Percentiles rank a stretch among this genome's conserved stretches.
Evolutionary conservation across 2,797 vertebrate species (phyloP).

Genomic region (Acrocephalus scirpaceus): DNA sequence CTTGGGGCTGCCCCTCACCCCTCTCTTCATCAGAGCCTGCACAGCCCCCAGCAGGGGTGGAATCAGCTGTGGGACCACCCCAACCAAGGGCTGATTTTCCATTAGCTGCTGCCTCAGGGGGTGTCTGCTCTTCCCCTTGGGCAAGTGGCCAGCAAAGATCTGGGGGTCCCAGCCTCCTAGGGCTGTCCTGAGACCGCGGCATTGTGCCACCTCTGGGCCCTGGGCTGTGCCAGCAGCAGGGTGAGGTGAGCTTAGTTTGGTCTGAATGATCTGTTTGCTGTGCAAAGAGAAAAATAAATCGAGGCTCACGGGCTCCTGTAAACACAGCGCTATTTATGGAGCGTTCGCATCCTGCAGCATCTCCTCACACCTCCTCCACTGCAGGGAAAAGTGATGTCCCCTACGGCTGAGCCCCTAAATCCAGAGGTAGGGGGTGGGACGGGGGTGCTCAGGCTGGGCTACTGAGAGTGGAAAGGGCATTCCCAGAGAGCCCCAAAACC

Average conservation of each 20-base stretch:
- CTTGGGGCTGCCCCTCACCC: neutral
- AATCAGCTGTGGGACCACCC: neutral
- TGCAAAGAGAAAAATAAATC: neutral
- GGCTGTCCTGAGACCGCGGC: rapidly evolving
- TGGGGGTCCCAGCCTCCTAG: rapidly evolving
- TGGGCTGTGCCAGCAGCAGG: neutral
- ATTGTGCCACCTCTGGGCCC: neutral
- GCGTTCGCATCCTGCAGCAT: neutral
- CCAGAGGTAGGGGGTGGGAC: neutral
- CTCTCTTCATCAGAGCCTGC: neutral
- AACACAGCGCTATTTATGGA: constrained; percentile 29
- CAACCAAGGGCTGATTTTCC: neutral
- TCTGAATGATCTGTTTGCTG: neutral
- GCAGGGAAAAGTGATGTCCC: neutral
- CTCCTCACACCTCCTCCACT: neutral
- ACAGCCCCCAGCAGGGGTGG: neutral
- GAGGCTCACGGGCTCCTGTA: neutral
- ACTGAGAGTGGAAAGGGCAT: neutral
- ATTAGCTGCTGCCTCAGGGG: neutral
- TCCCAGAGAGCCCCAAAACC: neutral
- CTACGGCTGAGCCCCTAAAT: neutral
- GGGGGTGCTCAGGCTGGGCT: neutral
- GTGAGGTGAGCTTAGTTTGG: neutral
- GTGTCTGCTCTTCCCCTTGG: neutral
- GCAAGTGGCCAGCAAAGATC: neutral